phyloP scores from a whole-genome alignment of 1,140 invertebrate species.

The Steinernema khuongi region DNA sequence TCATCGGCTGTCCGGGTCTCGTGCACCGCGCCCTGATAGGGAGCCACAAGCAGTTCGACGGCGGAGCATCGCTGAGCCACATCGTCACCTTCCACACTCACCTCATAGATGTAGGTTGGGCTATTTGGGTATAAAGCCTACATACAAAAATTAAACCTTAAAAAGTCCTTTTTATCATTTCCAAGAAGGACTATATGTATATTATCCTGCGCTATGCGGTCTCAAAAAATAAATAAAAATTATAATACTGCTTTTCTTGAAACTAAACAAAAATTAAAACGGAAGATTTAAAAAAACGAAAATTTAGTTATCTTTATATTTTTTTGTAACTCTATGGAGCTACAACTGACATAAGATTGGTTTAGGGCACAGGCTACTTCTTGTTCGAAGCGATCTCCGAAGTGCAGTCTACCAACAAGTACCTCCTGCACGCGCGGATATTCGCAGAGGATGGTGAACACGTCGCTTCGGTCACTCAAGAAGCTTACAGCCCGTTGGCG shows the following conservation, averaged over 20 bases:
- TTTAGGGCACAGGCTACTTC: background rate
- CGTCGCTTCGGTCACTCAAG: background rate
- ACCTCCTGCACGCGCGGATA: background rate
- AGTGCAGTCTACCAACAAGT: background rate
- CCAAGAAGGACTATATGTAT: too few species aligned
- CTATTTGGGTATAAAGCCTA: too few species aligned
- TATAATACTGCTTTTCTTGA: too few species aligned
- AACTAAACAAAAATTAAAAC: too few species aligned
- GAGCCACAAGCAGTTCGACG: background rate
- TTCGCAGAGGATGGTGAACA: background rate
- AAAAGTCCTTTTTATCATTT: too few species aligned
- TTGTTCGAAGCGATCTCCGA: background rate
- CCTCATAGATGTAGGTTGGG: background rate
- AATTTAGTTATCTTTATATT: background rate
- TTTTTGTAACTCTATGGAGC: too few species aligned
- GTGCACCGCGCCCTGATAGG: background rate
- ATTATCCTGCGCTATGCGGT: too few species aligned
- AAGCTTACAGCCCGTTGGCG: background rate
- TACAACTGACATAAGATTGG: too few species aligned
- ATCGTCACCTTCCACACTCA: background rate
- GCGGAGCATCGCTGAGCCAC: background rate
- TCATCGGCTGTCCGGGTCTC: background rate
- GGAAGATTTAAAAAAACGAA: background rate
- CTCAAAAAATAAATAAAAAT: too few species aligned
- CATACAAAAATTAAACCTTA: too few species aligned